These are phyloP conservation scores for Dicycla oo DNA, from an alignment of 2,888 invertebrate species.

Conservation along the genomic window DNA sequence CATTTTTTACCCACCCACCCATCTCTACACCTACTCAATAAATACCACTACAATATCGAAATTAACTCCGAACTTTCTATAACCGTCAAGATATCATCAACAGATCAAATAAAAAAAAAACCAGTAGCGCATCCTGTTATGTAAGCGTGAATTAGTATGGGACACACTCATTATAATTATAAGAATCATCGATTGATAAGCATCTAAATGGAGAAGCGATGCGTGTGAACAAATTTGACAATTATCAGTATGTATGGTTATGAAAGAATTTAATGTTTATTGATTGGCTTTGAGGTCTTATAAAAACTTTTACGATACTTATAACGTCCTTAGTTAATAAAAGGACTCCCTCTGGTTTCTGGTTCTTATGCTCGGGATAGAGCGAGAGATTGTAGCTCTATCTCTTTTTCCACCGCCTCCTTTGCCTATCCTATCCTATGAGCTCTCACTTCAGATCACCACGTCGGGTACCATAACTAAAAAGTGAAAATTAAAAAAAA, in stretches of 20 bases:
- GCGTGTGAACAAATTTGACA: conserved; percentile 63
- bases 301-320: conserved; percentile 21
- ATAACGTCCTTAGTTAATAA: not conserved
- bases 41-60: conserved; percentile 1
- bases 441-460: too few species aligned
- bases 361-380: too few species aligned
- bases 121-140: conserved; percentile 64
- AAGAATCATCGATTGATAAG: conserved; percentile 54
- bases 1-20: too few species aligned
- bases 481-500: too few species aligned
- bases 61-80: conserved; percentile 28
- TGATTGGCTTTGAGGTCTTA: conserved; percentile 1
- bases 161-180: conserved; percentile 59
- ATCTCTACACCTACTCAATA: too few species aligned
- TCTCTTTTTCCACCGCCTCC: too few species aligned
- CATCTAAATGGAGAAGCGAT: conserved; percentile 34
- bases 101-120: conserved; percentile 45
- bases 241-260: conserved; percentile 41
- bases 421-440: too few species aligned
- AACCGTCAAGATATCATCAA: conserved; percentile 32
- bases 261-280: conserved; percentile 30
- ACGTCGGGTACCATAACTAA: too few species aligned
- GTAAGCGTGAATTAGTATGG: conserved; percentile 55
- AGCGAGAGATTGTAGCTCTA: too few species aligned
- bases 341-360: not conserved